Percentiles rank a stretch among this genome's conserved stretches.
phyloP scores from a whole-genome alignment of 2,888 invertebrate species.

The Drosophila merina region DNA sequence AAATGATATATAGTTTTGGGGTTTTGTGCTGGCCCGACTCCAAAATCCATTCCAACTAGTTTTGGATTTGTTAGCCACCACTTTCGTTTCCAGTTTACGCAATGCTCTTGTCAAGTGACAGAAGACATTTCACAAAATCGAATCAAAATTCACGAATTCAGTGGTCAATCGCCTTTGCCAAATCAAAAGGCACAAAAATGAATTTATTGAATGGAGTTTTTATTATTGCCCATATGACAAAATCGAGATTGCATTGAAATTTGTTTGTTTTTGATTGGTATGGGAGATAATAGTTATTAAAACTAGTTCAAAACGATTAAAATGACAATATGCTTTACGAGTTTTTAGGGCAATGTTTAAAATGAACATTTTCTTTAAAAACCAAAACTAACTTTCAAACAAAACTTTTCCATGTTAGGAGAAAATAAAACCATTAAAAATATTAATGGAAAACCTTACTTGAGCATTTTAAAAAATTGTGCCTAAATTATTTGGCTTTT shows the following conservation, averaged over 20 bases:
- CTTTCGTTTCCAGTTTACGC: conserved; percentile 76
- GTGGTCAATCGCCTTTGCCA: conserved; percentile 3
- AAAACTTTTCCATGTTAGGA: no score
- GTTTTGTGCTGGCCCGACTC: conserved; percentile 21
- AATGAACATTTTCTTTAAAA: background rate
- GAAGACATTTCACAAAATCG: conserved; percentile 45
- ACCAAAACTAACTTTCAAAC: background rate
- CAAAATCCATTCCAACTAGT: conserved; percentile 38
- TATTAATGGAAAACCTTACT: no score
- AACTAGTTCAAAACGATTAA: conserved; percentile 1
- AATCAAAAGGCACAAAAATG: background rate
- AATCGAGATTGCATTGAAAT: conserved; percentile 15
- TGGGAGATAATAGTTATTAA: background rate
- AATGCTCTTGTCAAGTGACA: conserved; percentile 40
- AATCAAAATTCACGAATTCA: conserved; percentile 46
- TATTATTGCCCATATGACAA: conserved; percentile 1
- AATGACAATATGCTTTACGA: background rate
- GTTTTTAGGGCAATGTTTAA: background rate
- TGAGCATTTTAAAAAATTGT: no score
- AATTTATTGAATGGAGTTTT: conserved; percentile 28
- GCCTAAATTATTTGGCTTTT: no score
- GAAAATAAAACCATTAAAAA: no score
- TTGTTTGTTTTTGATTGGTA: no score
- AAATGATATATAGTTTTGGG: conserved; percentile 20
- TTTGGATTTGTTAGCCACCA: conserved; percentile 40